Evolutionary conservation across 2,113 vertebrate species (phyloP).

Genomic region (Serilophus lunatus): DNA sequence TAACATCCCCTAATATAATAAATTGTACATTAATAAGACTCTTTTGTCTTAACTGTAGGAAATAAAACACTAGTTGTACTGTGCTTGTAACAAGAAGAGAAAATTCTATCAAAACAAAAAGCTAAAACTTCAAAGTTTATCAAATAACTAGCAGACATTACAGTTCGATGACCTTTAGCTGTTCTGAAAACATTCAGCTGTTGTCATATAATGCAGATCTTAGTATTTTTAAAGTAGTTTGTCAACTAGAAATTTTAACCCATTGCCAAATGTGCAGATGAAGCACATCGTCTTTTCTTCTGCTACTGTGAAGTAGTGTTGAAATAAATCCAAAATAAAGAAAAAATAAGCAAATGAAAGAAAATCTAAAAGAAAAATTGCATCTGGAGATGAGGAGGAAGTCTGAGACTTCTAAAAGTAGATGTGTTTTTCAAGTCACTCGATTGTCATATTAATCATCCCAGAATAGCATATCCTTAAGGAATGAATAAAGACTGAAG

Average conservation of each 20-base stretch:
- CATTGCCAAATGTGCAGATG: conserved; percentile 79
- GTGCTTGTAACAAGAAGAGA: conserved; percentile 36
- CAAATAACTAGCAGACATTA: conserved; percentile 73
- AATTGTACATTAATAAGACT: not conserved
- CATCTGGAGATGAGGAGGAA: conserved; percentile 85
- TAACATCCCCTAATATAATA: not conserved
- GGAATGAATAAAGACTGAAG: conserved; percentile 69
- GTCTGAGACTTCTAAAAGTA: conserved; percentile 81
- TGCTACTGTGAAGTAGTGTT: conserved; percentile 85
- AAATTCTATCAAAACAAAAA: conserved; percentile 51
- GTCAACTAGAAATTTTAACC: conserved; percentile 73
- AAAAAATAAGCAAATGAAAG: conserved; percentile 77
- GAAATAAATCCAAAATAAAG: conserved; percentile 90
- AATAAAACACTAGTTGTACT: conserved; percentile 34
- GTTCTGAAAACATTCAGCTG: conserved; percentile 77
- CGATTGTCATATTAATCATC: conserved; percentile 85
- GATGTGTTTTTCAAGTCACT: conserved; percentile 86
- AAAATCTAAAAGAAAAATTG: conserved; percentile 84
- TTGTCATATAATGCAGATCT: conserved; percentile 61
- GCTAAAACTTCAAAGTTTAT: conserved; percentile 75
- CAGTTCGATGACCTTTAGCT: conserved; percentile 63
- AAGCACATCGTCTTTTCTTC: conserved; percentile 70
- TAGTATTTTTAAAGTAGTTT: conserved; percentile 69
- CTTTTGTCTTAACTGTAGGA: not conserved
- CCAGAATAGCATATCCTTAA: conserved; percentile 66